Base-by-base conservation (phyloP, 1,140 invertebrate genomes). In the Ruditapes philippinarum region DNA sequence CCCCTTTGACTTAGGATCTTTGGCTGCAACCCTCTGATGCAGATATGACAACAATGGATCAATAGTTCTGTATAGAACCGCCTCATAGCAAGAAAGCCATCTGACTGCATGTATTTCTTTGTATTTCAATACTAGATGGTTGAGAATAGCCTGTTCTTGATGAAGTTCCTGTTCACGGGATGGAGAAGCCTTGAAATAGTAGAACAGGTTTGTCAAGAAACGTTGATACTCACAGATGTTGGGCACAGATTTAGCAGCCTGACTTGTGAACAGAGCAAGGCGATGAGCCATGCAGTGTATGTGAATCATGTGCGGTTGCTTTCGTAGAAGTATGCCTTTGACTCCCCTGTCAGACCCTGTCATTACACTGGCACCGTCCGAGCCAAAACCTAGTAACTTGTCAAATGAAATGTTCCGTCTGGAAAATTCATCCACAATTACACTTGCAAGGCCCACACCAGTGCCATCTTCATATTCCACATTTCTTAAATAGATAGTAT, bases 1-100 rank as follows among this genome's bases (percentile, higher is more conserved):
- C 12, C 78, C 78, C 40, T 80, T 80, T 11, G 78, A 60, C 28
- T 60, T 80, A 9, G 78, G 78, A 49, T 80, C 78, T 40, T 80
- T 80, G 1, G 78, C 31, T 3, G 68, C 68, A 1, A 5, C 68
- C 17, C 36, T 1, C 5, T 73, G 68, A 25, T 73, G 40, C 2
- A 78, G 38, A 25, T 78, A 78, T n/a, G n/a, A 28, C 40, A 78
- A 25, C 40, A 78, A 49, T 14, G 40, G 19, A 31, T 78, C 73
- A 22, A 78, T 17, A 11, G 40, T 78, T 31, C 73, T 78, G 25
- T 78, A 78, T 31, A 78, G 1, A 14, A 78, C 38, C 2, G 73
- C 73, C 28, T 78, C 1, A 25, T 40, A 78, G 2, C 0, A 1
- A 2, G 51, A 60, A 4, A 80, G 54, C 78, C 78, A 80, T 19